Evolutionary conservation across 2,888 invertebrate genomes (phyloP).

Genomic region (Melipona bicolor): DNA sequence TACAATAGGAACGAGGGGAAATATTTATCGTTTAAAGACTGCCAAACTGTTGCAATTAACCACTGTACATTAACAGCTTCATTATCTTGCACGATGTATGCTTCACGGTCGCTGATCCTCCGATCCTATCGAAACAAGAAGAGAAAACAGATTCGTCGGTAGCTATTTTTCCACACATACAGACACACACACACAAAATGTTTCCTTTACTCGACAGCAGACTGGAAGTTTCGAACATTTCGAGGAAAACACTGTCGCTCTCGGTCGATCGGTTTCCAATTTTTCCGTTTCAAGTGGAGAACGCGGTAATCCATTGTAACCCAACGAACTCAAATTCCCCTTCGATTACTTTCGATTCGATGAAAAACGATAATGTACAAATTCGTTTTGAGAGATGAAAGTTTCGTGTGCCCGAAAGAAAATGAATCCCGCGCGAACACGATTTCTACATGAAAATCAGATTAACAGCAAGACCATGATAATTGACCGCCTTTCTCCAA

Average conservation of each 20-base stretch:
- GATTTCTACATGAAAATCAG: constrained; percentile 11
- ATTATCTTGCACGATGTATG: constrained; percentile 24
- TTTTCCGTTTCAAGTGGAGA: not conserved
- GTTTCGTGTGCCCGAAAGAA: not conserved
- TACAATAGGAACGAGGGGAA: not conserved
- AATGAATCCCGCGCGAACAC: not conserved
- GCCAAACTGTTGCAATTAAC: constrained; percentile 44
- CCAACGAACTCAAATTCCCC: constrained; percentile 6
- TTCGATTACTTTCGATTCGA: not conserved
- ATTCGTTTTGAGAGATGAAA: constrained; percentile 21
- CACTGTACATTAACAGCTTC: constrained; percentile 4
- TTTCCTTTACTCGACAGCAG: constrained; percentile 11
- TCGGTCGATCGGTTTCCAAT: constrained; percentile 53
- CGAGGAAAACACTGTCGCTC: constrained; percentile 20
- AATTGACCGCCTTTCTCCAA: constrained; percentile 33
- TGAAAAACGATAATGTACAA: not conserved
- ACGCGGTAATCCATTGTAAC: not conserved
- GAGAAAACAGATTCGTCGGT: constrained; percentile 26
- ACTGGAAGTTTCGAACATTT: constrained; percentile 29
- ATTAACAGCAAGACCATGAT: constrained; percentile 1
- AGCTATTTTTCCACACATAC: constrained; percentile 50
- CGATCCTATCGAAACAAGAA: constrained; percentile 21
- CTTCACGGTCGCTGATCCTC: constrained; percentile 39
- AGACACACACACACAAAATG: not conserved
- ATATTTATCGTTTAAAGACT: constrained; percentile 29